Evolutionary conservation across 2,888 invertebrate species (phyloP), one percentile per base, ranked within the genome.

Genomic region (Caenorhabditis japonica): DNA sequence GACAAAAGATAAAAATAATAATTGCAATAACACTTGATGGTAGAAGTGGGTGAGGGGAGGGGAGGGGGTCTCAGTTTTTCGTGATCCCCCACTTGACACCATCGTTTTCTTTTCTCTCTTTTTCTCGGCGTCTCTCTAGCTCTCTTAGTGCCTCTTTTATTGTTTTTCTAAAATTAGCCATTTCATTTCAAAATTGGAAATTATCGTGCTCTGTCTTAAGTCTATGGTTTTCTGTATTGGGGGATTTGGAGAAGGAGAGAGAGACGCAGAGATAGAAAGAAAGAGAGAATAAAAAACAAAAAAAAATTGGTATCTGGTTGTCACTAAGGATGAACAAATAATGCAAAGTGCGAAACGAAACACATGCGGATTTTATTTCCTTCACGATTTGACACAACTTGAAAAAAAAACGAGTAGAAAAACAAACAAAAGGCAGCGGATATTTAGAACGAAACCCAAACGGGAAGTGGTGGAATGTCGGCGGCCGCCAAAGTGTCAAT

Each of bases 361-460:
- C 34, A 27, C 13, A 38, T 58, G 7, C n/a, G 13, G 47, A 39
- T 39, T 59, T 30, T 41, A 49, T 59, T n/a, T n/a, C n/a, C n/a
- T 49, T 49, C 59, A 49, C 47, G 47, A 47, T 33, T 33, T 47
- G 47, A 47, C 47, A 47, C 33, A 30, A 47, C 47, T n/a, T n/a
- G n/a, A n/a, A n/a, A n/a, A n/a, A n/a, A n/a, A n/a, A 59, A 36
- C 25, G 34, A 21, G 21, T n/a, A 30, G 41, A 34, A 23, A 59
- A 56, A 56, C 15, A 43, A 2, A 27, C n/a, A n/a, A n/a, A n/a
- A n/a, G n/a, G n/a, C n/a, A n/a, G n/a, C n/a, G n/a, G n/a, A n/a
- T n/a, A n/a, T n/a, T n/a, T n/a, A n/a, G n/a, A n/a, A n/a, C n/a
- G 61, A 55, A 17, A 71, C 51, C 70, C 70, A 71, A 36, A 46